Evolutionary conservation across 1,140 invertebrate species (phyloP), one percentile per base, ranked within the genome.

Genomic region (Acromyrmex echinatior): DNA sequence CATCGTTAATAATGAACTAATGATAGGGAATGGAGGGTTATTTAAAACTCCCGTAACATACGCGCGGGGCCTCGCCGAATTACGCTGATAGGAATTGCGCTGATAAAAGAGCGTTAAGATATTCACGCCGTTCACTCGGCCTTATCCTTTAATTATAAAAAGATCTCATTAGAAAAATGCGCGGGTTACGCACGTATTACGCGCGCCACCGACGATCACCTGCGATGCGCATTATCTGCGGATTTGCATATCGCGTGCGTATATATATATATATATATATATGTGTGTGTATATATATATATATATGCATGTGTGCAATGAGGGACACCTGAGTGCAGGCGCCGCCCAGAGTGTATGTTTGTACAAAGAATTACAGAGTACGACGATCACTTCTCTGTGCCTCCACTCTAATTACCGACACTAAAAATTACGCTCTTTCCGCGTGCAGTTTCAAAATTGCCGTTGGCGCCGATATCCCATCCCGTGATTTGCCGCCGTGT

Each of bases 231-330:
- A 63, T 93, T 91, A 91, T 91, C 87, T 63, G 68, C 65, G 87
- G 74, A 93, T 94, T 94, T 93, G 92, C 92, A 93, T 94, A 93
- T 94, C 89, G 93, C 93, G 90, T 94, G 93, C 56, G 6, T 51
- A 21, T 84, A 35, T 6, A 35, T 35, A 35, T 35, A 35, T 73
- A 78, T 51, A 31, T 28, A 2, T 31, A 31, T 31, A 31, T 31
- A 35, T 35, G 6, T 35, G 6, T 73, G 73, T 51, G 0, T 28
- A 2, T 31, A 5, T 31, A 31, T 31, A 31, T 31, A 31, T 31
- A 31, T 31, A 6, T 73, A 78, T 51, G 31, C 63, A 51, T 65
- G 77, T 4, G 35, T 45, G 77, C 18, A 39, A 21, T 49, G 65
- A n/a, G 31, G 56, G 79, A 87, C 65, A 74, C 62, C 66, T 63